phyloP scores from a whole-genome alignment of 2,888 invertebrate species.

The Galerucella calmariensis region DNA sequence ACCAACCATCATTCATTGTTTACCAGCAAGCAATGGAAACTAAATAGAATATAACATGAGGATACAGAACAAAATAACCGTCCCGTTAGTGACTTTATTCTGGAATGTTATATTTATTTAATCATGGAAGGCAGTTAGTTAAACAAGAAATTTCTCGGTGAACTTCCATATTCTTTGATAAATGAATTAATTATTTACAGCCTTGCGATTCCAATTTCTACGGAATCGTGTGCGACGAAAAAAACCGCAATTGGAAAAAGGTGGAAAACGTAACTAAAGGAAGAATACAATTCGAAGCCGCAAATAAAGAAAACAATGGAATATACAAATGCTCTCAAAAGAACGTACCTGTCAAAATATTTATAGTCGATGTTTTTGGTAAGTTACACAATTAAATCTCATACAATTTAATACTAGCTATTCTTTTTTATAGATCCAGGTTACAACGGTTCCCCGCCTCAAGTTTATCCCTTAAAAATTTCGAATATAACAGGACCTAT shows the following conservation, averaged over 20 bases:
- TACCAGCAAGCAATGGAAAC: no score
- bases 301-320: constrained; percentile 53
- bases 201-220: constrained; percentile 51
- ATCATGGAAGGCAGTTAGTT: no score
- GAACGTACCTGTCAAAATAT: constrained; percentile 52
- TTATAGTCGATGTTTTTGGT: constrained; percentile 56
- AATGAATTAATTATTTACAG: constrained; percentile 44
- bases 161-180: constrained; percentile 3
- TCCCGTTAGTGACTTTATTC: no score
- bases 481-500: constrained; percentile 55
- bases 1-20: no score
- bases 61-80: no score
- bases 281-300: constrained; percentile 52
- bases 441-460: constrained; percentile 53
- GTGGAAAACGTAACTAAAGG: constrained; percentile 46
- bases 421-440: constrained; percentile 49
- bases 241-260: constrained; percentile 46
- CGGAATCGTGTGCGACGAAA: constrained; percentile 48
- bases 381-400: constrained; percentile 31
- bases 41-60: no score
- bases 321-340: constrained; percentile 56
- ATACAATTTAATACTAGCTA: constrained; percentile 6
- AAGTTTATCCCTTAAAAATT: constrained; percentile 55
- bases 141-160: no score
- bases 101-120: no score